phyloP scores from a whole-genome alignment of 2,888 invertebrate species.

The Ferdinandea cuprea region DNA sequence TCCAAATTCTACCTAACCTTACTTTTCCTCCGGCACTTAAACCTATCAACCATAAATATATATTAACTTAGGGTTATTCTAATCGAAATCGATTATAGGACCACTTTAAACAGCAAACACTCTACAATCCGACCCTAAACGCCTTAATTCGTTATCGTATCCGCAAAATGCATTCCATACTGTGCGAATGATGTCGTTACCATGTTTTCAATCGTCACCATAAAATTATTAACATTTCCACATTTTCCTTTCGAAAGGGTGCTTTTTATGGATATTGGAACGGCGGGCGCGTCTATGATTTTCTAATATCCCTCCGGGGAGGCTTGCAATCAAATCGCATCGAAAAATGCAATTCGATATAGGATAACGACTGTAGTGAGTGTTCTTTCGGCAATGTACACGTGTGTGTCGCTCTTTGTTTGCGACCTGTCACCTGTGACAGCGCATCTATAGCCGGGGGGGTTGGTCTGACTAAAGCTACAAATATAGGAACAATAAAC shows the following conservation, averaged over 20 bases:
- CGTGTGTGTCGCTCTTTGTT: slow-evolving; percentile 59
- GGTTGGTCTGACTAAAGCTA: neutral
- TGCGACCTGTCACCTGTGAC: slow-evolving; percentile 65
- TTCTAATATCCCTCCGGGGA: neutral
- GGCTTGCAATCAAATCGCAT: slow-evolving; percentile 54
- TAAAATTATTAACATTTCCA: slow-evolving; percentile 73
- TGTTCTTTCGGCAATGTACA: slow-evolving; percentile 30
- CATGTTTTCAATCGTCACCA: slow-evolving; percentile 71
- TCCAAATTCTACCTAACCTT: no score
- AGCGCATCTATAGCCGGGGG: slow-evolving; percentile 6
- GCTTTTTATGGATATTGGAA: slow-evolving; percentile 67
- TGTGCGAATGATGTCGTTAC: slow-evolving; percentile 48
- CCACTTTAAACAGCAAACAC: slow-evolving; percentile 41
- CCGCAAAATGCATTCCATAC: slow-evolving; percentile 57
- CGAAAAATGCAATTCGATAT: slow-evolving; percentile 55
- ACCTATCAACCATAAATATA: no score
- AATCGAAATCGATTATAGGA: slow-evolving; percentile 63
- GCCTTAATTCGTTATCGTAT: slow-evolving; percentile 10
- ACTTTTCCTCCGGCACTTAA: no score
- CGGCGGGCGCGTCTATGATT: slow-evolving; percentile 19
- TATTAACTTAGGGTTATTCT: neutral
- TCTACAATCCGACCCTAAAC: slow-evolving; percentile 7
- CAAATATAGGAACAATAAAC: slow-evolving; percentile 59
- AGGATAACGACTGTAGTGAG: slow-evolving; percentile 14
- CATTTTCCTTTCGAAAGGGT: slow-evolving; percentile 50